These are phyloP conservation scores for Dynastes maya DNA, from an alignment of 2,888 invertebrate genomes.

Conservation along the genomic window DNA sequence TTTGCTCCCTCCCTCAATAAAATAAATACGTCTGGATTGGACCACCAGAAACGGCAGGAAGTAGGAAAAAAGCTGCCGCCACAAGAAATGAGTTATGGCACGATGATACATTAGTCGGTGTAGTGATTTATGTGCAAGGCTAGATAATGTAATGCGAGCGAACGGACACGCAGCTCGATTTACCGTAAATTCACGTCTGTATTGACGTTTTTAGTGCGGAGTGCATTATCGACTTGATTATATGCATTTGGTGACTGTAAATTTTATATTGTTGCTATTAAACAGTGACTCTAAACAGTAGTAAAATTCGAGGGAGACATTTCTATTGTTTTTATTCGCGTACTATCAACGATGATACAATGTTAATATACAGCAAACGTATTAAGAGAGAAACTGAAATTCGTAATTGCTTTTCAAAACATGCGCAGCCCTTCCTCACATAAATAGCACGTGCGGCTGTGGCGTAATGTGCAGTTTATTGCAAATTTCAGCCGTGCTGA, in stretches of 20 bases:
- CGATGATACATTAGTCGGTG: slow-evolving; percentile 33
- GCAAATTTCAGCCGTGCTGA: not conserved
- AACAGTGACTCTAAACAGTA: not conserved
- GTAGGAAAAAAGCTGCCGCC: slow-evolving; percentile 29
- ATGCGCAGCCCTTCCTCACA: slow-evolving; percentile 23
- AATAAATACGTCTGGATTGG: slow-evolving; percentile 37
- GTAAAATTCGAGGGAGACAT: not conserved
- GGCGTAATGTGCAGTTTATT: slow-evolving; percentile 48
- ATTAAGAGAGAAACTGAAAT: slow-evolving; percentile 9
- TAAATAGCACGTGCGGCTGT: slow-evolving; percentile 47
- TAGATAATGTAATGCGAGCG: slow-evolving; percentile 40
- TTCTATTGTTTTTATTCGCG: no score
- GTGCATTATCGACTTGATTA: slow-evolving; percentile 3
- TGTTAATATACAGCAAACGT: no score
- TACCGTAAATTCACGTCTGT: slow-evolving; percentile 41
- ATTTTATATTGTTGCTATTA: slow-evolving; percentile 8
- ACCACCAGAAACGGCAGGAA: slow-evolving; percentile 37
- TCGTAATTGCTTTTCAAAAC: slow-evolving; percentile 16
- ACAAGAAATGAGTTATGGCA: slow-evolving; percentile 44
- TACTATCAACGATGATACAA: no score
- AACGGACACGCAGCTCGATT: slow-evolving; percentile 35
- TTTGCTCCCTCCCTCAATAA: slow-evolving; percentile 44
- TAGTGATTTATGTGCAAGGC: slow-evolving; percentile 31
- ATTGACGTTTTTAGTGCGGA: slow-evolving; percentile 35
- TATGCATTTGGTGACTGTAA: not conserved